phyloP scores from a whole-genome alignment of 2,797 vertebrate genomes.

The Nannoperca australis region DNA sequence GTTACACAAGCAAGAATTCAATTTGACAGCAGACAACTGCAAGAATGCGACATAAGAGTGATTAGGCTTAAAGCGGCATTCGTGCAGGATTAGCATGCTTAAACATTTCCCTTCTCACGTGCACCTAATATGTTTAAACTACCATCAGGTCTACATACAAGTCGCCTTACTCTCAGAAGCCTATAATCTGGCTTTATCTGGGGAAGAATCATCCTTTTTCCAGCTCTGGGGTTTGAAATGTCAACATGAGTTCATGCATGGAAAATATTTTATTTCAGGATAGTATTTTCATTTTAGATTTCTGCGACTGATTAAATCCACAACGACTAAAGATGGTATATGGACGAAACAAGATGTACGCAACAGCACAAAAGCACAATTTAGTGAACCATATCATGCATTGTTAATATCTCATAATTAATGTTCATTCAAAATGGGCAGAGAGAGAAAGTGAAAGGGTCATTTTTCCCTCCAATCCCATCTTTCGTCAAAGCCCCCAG shows the following conservation, averaged over 20 bases:
- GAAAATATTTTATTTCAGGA: not conserved
- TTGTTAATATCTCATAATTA: not conserved
- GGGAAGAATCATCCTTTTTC: slow-evolving; percentile 50
- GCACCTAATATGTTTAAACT: slow-evolving; percentile 46
- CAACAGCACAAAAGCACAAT: not conserved
- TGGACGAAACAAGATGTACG: not conserved
- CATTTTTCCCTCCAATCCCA: slow-evolving; percentile 31
- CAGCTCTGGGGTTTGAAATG: slow-evolving; percentile 36
- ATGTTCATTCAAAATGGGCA: slow-evolving; percentile 3
- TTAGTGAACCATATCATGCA: not conserved
- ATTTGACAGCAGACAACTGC: slow-evolving; percentile 42
- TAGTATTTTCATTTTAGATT: slow-evolving; percentile 3
- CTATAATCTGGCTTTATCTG: slow-evolving; percentile 56
- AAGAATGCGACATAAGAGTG: slow-evolving; percentile 56
- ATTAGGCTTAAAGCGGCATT: slow-evolving; percentile 48
- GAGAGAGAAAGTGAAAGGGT: slow-evolving; percentile 13
- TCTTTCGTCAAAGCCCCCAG: slow-evolving; percentile 57
- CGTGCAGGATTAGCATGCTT: slow-evolving; percentile 52
- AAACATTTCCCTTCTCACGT: slow-evolving; percentile 48
- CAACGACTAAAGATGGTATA: not conserved
- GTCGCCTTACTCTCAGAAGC: slow-evolving; percentile 24
- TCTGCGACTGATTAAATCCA: not conserved
- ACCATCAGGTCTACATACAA: slow-evolving; percentile 46
- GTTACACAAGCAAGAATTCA: slow-evolving; percentile 9
- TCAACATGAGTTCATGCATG: slow-evolving; percentile 34